A percentile compares a stretch with the other conserved stretches of the same genome.
Conservation (phyloP, 2,888 invertebrate species). For the Drosophila ustulata region DNA sequence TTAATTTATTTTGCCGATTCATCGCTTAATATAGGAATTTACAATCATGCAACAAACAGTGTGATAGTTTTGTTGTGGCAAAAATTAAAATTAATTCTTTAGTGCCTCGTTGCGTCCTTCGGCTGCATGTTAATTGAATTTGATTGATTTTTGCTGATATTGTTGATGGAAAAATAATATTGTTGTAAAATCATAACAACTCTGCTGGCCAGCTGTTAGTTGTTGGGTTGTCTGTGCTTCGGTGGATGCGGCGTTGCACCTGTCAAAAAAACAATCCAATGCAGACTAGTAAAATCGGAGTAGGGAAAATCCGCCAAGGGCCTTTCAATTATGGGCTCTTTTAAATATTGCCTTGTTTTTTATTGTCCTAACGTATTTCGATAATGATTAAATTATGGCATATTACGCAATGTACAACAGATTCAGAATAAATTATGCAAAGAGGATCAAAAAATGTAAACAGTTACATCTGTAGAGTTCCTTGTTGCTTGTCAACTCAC, state of each 20-base stretch:
- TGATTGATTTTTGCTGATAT: conserved; percentile 80
- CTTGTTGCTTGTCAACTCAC: conserved; percentile 17
- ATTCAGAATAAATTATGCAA: background rate
- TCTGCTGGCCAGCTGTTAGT: background rate
- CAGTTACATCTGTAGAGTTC: conserved; percentile 1
- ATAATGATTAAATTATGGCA: background rate
- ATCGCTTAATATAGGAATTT: conserved; percentile 43
- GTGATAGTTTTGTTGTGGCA: conserved; percentile 30
- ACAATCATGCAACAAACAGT: conserved; percentile 47
- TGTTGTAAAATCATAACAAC: conserved; percentile 77
- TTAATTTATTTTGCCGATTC: conserved; percentile 34
- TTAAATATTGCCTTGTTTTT: background rate
- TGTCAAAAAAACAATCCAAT: conserved; percentile 20
- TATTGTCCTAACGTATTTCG: no score
- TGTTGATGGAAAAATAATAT: conserved; percentile 78
- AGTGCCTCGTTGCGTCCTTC: conserved; percentile 37
- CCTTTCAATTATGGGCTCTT: conserved; percentile 1
- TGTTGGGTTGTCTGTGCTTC: background rate
- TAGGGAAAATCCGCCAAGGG: conserved; percentile 13
- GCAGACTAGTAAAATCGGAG: conserved; percentile 17
- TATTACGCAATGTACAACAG: background rate
- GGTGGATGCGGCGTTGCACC: conserved; percentile 20
- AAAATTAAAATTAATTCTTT: conserved; percentile 61
- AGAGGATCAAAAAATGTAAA: background rate
- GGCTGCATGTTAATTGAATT: conserved; percentile 75